Evolutionary conservation across 2,888 invertebrate genomes (phyloP).

Genomic region (Noctua pronuba): DNA sequence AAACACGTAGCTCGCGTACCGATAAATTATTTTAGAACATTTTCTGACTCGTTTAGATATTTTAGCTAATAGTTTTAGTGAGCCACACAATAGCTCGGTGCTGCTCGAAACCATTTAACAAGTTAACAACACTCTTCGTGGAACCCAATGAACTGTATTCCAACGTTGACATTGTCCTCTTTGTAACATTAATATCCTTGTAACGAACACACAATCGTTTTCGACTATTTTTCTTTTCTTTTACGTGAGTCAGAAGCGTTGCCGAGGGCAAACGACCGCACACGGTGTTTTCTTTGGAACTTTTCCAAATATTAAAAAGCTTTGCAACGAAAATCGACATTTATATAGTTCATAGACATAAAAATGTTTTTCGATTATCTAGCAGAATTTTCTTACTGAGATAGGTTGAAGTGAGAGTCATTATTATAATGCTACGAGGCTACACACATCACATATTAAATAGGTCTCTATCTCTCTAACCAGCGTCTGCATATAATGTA

Average conservation of each 20-base stretch:
- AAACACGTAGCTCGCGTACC: slow-evolving; percentile 39
- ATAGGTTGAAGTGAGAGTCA: neutral
- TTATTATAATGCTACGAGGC: neutral
- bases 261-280: slow-evolving; percentile 77
- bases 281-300: slow-evolving; percentile 80
- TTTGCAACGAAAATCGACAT: slow-evolving; percentile 53
- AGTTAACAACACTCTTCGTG: slow-evolving; percentile 52
- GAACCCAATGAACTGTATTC: slow-evolving; percentile 49
- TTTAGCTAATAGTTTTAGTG: slow-evolving; percentile 40
- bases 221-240: slow-evolving; percentile 64
- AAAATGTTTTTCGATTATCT: slow-evolving; percentile 23
- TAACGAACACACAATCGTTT: slow-evolving; percentile 48
- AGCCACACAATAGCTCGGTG: slow-evolving; percentile 28
- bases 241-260: slow-evolving; percentile 68
- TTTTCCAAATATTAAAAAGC: slow-evolving; percentile 76
- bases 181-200: slow-evolving; percentile 51
- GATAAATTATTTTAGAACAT: slow-evolving; percentile 48
- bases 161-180: slow-evolving; percentile 48
- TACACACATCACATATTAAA: slow-evolving; percentile 2
- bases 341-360: slow-evolving; percentile 57
- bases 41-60: slow-evolving; percentile 45
- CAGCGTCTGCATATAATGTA: neutral
- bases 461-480: neutral
- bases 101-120: slow-evolving; percentile 41
- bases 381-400: neutral